phyloP scores from a whole-genome alignment of 37 sponge, comb jelly and placozoan genomes.

The Chondrosia reniformis region DNA sequence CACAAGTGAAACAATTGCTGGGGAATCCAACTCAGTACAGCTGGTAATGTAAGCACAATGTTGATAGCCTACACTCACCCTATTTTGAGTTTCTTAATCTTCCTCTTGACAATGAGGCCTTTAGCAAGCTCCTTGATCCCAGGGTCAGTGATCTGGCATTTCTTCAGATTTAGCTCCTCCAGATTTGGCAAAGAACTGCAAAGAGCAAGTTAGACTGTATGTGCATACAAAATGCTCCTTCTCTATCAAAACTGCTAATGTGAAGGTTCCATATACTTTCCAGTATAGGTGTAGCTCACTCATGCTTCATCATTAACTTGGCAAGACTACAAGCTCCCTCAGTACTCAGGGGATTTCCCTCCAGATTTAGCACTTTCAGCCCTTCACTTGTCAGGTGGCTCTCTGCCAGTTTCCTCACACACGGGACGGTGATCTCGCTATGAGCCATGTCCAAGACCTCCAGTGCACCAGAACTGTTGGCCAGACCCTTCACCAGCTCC shows the following conservation, averaged over 20 bases:
- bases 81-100: constrained; percentile 46
- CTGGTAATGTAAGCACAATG: too few relatives aligned
- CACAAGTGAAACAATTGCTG: not conserved
- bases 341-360: constrained; percentile 45
- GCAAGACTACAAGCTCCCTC: constrained; percentile 44
- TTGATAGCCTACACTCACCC: constrained; percentile 12
- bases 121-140: constrained; percentile 37
- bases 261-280: not conserved
- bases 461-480: constrained; percentile 52
- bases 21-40: too few relatives aligned
- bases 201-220: not conserved
- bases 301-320: constrained; percentile 42
- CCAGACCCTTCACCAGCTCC: constrained; percentile 60
- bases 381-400: constrained; percentile 59
- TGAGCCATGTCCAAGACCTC: constrained; percentile 52
- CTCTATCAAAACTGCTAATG: too few relatives aligned
- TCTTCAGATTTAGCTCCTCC: constrained; percentile 45
- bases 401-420: constrained; percentile 52
- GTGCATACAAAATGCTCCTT: too few relatives aligned
- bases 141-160: constrained; percentile 49
- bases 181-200: constrained; percentile 51
- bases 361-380: constrained; percentile 42
- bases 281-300: constrained; percentile 2
- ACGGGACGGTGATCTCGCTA: constrained; percentile 34
- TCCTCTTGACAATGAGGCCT: constrained; percentile 53